Conservation (phyloP, 1,140 invertebrate genomes). For the Lanistes nyassanus region DNA sequence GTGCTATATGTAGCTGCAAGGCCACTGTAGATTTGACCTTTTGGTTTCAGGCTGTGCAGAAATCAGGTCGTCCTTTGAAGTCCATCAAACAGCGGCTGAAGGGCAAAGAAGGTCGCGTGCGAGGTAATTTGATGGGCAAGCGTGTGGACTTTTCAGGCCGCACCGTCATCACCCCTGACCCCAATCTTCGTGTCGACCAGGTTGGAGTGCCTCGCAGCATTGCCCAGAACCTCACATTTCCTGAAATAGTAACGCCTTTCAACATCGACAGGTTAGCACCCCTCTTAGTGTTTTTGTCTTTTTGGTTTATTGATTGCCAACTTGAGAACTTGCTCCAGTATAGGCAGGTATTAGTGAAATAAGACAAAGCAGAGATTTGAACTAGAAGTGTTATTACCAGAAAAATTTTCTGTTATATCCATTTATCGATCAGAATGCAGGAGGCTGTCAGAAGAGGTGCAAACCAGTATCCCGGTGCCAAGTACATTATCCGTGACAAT, state of each 20-base stretch:
- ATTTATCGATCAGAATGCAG: conserved; percentile 81
- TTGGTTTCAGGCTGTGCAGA: conserved; percentile 87
- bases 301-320: no score
- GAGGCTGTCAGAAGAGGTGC: conserved; percentile 95
- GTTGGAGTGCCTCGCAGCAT: conserved; percentile 98
- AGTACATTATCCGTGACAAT: conserved; percentile 98
- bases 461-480: conserved; percentile 98
- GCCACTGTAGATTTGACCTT: no score
- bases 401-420: background rate
- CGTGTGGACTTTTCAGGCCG: conserved; percentile 99
- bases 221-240: conserved; percentile 99
- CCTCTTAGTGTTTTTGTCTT: no score
- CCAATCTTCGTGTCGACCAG: conserved; percentile 95
- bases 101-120: conserved; percentile 95
- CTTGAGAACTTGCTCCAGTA: background rate
- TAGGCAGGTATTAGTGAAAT: background rate
- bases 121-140: conserved; percentile 99
- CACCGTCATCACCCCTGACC: conserved; percentile 99
- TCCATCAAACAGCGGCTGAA: conserved; percentile 87
- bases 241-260: conserved; percentile 99
- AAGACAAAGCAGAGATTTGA: background rate
- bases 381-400: no score
- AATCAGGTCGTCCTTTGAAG: conserved; percentile 98
- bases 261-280: conserved; percentile 91
- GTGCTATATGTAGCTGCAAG: no score